Evolutionary conservation across 2,888 invertebrate species (phyloP).

Genomic region (Philereme vetulata): DNA sequence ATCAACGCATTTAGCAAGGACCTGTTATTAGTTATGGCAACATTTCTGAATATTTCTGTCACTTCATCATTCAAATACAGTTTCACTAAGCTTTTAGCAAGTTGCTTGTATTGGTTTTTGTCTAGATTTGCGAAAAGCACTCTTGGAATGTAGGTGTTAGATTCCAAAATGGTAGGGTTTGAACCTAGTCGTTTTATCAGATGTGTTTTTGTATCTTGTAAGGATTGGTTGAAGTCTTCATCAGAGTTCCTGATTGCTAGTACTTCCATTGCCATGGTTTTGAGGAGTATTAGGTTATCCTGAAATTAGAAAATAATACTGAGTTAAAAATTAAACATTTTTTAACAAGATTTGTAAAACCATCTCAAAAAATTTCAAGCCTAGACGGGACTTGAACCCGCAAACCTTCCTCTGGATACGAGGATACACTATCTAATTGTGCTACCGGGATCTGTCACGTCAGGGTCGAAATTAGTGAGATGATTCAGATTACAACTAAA

Average conservation of each 20-base stretch:
- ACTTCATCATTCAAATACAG: constrained; percentile 47
- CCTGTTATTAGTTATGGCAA: constrained; percentile 57
- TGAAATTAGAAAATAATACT: constrained; percentile 45
- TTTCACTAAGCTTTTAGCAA: constrained; percentile 64
- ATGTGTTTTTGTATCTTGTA: constrained; percentile 54
- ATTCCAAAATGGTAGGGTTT: constrained; percentile 48
- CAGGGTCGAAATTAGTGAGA: no score
- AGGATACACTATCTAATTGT: no score
- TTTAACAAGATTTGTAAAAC: no score
- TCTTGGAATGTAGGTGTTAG: constrained; percentile 52
- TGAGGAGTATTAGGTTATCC: constrained; percentile 64
- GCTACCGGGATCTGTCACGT: no score
- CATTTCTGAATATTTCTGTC: constrained; percentile 50
- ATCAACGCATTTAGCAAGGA: constrained; percentile 58
- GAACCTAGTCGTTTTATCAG: constrained; percentile 59
- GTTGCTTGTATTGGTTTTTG: constrained; percentile 53
- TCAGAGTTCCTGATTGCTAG: constrained; percentile 41
- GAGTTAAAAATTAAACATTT: no score
- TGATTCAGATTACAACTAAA: no score
- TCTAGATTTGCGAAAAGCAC: constrained; percentile 62
- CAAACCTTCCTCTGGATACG: no score
- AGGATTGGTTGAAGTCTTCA: constrained; percentile 32
- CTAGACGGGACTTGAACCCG: no score
- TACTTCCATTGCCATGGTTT: constrained; percentile 60
- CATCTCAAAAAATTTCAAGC: no score